Evolutionary conservation across 2,888 invertebrate genomes (phyloP).

Genomic region (Drosophila mercatorum): DNA sequence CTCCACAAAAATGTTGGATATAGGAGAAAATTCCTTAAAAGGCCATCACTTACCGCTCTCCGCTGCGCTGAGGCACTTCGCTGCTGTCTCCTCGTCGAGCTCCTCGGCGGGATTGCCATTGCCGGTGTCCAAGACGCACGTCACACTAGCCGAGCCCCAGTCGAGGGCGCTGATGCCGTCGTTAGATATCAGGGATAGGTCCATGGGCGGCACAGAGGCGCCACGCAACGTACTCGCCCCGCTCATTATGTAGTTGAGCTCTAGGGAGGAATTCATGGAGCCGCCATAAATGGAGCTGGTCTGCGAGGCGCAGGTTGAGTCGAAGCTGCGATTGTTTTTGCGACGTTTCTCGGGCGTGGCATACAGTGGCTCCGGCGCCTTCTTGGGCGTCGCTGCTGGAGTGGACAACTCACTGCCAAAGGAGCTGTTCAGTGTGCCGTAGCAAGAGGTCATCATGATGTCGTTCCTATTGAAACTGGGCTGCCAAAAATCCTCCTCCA

Average conservation of each 20-base stretch:
- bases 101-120: conserved; percentile 77
- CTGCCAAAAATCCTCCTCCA: conserved; percentile 72
- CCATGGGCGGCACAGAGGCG: conserved; percentile 76
- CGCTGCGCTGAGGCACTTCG: conserved; percentile 81
- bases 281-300: conserved; percentile 82
- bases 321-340: conserved; percentile 80
- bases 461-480: conserved; percentile 73
- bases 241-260: conserved; percentile 78
- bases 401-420: conserved; percentile 70
- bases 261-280: conserved; percentile 81
- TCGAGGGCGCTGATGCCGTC: conserved; percentile 69
- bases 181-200: conserved; percentile 70
- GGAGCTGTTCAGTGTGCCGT: conserved; percentile 82
- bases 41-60: conserved; percentile 71
- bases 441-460: conserved; percentile 85
- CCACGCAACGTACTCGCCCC: conserved; percentile 69
- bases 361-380: conserved; percentile 68
- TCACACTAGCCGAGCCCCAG: conserved; percentile 65
- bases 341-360: conserved; percentile 83
- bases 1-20: no score
- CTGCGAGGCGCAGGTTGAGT: conserved; percentile 81
- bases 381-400: conserved; percentile 54
- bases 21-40: no score
- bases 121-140: conserved; percentile 59
- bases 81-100: conserved; percentile 80